phyloP scores from a whole-genome alignment of 2,797 vertebrate species.

The Pseudotriccus pelzelni region DNA sequence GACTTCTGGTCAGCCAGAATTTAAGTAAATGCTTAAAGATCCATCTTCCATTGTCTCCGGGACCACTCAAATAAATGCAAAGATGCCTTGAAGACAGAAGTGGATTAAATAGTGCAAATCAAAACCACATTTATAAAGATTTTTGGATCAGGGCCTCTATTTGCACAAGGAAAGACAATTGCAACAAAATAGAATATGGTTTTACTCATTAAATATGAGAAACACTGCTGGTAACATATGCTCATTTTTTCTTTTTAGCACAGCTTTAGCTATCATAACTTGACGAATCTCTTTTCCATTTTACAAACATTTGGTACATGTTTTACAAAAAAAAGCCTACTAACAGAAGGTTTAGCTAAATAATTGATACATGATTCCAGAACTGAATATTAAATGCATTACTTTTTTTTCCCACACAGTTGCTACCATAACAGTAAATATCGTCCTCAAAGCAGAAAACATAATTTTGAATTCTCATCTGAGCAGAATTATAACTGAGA shows the following conservation, averaged over 20 bases:
- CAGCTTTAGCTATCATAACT: slow-evolving; percentile 24
- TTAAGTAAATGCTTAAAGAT: neutral
- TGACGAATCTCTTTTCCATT: neutral
- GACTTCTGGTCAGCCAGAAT: neutral
- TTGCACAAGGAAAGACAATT: slow-evolving; percentile 26
- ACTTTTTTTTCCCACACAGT: neutral
- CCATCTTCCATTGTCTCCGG: neutral
- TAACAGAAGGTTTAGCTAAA: slow-evolving; percentile 62
- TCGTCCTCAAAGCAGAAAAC: neutral
- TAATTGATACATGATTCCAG: slow-evolving; percentile 44
- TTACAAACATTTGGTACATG: slow-evolving; percentile 43
- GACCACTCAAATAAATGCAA: neutral
- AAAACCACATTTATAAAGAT: neutral
- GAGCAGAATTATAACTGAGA: slow-evolving; percentile 45
- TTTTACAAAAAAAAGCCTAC: slow-evolving; percentile 1
- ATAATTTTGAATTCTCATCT: slow-evolving; percentile 37
- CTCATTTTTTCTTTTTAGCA: slow-evolving; percentile 31
- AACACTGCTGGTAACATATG: slow-evolving; percentile 42
- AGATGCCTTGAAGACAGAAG: neutral
- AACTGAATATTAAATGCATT: slow-evolving; percentile 44
- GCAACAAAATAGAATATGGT: slow-evolving; percentile 45
- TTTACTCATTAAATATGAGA: slow-evolving; percentile 19
- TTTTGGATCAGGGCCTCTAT: slow-evolving; percentile 39
- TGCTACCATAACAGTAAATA: slow-evolving; percentile 10
- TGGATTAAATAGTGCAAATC: neutral